Conservation (phyloP, 1,140 invertebrate genomes). For the Trinorchestia longiramus region DNA sequence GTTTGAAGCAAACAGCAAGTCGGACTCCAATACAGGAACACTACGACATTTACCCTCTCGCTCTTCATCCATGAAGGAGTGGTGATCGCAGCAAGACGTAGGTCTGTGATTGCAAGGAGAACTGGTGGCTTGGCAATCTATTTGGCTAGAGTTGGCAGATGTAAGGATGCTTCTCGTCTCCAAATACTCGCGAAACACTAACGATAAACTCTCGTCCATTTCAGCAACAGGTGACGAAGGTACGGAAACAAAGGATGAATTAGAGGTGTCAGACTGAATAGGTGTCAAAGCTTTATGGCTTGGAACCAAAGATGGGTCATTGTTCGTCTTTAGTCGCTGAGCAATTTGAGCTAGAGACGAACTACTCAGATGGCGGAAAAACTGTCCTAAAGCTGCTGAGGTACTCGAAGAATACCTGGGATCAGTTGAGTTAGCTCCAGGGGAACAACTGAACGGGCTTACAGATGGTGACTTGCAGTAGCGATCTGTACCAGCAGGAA, state of each 20-base stretch:
- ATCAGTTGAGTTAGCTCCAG: not conserved
- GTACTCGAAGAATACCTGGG: conserved; percentile 24
- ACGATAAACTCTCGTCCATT: conserved; percentile 31
- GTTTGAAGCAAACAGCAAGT: not conserved
- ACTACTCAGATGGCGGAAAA: conserved; percentile 41
- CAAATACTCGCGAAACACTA: conserved; percentile 34
- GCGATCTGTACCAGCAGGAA: not conserved
- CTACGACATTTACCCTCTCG: conserved; percentile 23
- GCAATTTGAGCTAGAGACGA: conserved; percentile 39
- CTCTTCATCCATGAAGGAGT: not conserved
- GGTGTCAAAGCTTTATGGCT: not conserved
- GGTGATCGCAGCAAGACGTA: not conserved
- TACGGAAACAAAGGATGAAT: conserved; percentile 14
- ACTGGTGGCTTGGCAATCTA: not conserved
- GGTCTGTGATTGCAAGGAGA: conserved; percentile 8
- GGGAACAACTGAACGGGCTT: not conserved
- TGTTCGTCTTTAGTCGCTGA: not conserved
- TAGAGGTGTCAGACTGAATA: conserved; percentile 19
- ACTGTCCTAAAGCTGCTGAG: conserved; percentile 4
- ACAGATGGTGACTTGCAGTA: not conserved
- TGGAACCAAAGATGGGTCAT: not conserved
- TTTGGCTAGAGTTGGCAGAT: not conserved
- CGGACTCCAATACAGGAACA: conserved; percentile 29
- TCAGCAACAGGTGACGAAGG: not conserved
- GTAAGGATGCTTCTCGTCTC: conserved; percentile 43